Evolutionary conservation across 2,888 invertebrate genomes (phyloP).

Genomic region (Nasonovia ribisnigri): DNA sequence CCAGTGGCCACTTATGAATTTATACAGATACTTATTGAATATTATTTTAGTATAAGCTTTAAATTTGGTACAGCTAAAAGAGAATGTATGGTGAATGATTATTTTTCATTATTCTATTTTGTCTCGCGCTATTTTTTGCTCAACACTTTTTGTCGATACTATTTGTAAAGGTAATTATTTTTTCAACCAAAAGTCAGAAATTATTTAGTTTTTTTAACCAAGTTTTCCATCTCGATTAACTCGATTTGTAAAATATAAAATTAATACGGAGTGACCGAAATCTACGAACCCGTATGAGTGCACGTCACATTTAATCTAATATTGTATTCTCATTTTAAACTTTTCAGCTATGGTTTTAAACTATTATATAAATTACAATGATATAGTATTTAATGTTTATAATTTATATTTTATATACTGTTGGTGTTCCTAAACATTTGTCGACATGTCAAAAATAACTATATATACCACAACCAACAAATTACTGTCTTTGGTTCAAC

Average conservation of each 20-base stretch:
- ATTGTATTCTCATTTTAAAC: background rate
- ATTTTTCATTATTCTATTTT: background rate
- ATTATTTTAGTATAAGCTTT: background rate
- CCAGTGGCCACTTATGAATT: background rate
- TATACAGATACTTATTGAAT: background rate
- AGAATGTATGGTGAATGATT: background rate
- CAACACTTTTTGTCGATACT: background rate
- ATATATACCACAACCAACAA: background rate
- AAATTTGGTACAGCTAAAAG: background rate
- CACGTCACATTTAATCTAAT: background rate
- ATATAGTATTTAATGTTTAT: background rate
- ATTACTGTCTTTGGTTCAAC: background rate
- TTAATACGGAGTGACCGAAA: background rate
- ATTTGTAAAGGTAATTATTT: background rate
- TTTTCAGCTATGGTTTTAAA: background rate
- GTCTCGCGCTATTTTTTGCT: background rate
- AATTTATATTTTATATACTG: background rate
- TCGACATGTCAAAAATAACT: background rate
- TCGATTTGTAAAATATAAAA: background rate
- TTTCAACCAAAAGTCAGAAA: background rate
- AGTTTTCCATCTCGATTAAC: background rate
- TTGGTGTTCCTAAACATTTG: background rate
- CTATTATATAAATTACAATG: background rate
- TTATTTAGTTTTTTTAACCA: background rate
- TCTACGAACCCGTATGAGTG: conserved; percentile 10